phyloP scores from a whole-genome alignment of 1,140 invertebrate species.

The Aricia agestis region DNA sequence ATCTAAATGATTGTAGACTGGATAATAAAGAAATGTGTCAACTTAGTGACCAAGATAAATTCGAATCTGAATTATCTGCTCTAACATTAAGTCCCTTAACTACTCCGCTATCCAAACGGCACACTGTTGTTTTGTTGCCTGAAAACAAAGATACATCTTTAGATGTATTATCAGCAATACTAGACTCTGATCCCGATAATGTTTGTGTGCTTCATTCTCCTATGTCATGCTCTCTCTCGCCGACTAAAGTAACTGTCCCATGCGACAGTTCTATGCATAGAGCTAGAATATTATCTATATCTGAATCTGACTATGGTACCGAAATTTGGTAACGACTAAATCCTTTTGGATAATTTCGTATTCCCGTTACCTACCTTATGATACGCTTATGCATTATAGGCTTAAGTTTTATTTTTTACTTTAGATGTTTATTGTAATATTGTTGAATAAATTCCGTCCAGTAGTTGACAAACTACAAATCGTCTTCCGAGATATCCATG shows the following conservation, averaged over 20 bases:
- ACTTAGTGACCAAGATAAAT: constrained; percentile 47
- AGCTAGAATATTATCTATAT: constrained; percentile 76
- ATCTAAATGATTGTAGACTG: constrained; percentile 48
- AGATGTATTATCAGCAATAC: constrained; percentile 61
- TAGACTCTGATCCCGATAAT: constrained; percentile 72
- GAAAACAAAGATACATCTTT: constrained; percentile 55
- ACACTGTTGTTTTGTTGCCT: constrained; percentile 53
- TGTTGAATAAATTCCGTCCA: constrained; percentile 42
- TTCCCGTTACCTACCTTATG: constrained; percentile 38
- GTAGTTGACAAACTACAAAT: constrained; percentile 30
- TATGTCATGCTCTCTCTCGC: constrained; percentile 59
- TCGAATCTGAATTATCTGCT: constrained; percentile 59
- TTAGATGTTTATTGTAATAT: constrained; percentile 15
- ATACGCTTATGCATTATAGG: constrained; percentile 39
- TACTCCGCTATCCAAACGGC: constrained; percentile 61
- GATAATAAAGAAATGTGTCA: constrained; percentile 33
- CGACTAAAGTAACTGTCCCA: constrained; percentile 76
- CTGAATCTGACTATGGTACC: constrained; percentile 79
- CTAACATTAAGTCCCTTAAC: constrained; percentile 66
- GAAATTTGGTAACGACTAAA: constrained; percentile 82
- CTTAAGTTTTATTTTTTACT: constrained; percentile 5
- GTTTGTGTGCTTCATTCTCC: constrained; percentile 58
- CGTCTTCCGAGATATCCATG: constrained; percentile 44
- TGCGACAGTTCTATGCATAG: constrained; percentile 73
- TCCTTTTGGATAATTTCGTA: constrained; percentile 5